A percentile compares a stretch with the other conserved stretches of the same genome.
Evolutionary conservation across 2,113 vertebrate species (phyloP).

Genomic region (Erythrolamprus reginae): DNA sequence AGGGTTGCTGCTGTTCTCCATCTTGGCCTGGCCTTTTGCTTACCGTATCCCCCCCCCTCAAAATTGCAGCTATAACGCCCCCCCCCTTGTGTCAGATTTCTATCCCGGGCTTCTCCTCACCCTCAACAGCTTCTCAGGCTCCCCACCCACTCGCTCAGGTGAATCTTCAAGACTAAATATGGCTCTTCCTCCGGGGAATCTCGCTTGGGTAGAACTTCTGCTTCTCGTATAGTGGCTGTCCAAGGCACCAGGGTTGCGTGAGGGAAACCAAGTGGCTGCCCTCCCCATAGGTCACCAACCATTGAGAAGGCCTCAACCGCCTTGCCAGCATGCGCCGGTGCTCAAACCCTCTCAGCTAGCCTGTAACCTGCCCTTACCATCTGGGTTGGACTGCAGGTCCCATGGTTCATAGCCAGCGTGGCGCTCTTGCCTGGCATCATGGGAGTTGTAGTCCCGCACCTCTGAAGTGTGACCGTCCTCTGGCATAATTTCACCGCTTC

Average conservation of each 20-base stretch:
- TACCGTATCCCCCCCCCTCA: neutral
- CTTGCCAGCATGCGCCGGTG: neutral
- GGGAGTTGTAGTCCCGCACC: neutral
- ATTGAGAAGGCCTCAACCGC: constrained; percentile 29
- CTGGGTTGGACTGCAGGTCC: neutral
- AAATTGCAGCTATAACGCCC: neutral
- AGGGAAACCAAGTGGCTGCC: neutral
- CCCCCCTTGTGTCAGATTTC: neutral
- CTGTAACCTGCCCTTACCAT: neutral
- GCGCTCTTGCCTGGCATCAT: neutral
- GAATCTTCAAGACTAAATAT: neutral
- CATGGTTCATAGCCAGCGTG: neutral
- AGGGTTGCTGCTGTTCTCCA: neutral
- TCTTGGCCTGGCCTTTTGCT: neutral
- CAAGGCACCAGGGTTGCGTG: neutral
- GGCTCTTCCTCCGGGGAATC: neutral
- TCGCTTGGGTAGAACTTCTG: neutral
- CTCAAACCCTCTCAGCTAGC: neutral
- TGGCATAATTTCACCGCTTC: neutral
- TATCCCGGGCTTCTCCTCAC: neutral
- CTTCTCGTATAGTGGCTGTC: neutral
- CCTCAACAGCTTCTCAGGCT: neutral
- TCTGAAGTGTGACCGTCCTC: neutral
- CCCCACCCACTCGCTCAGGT: neutral
- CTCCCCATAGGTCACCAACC: constrained; percentile 20